These are phyloP conservation scores for Protonemura montana DNA, from an alignment of 2,888 invertebrate species.

Conservation along the genomic window DNA sequence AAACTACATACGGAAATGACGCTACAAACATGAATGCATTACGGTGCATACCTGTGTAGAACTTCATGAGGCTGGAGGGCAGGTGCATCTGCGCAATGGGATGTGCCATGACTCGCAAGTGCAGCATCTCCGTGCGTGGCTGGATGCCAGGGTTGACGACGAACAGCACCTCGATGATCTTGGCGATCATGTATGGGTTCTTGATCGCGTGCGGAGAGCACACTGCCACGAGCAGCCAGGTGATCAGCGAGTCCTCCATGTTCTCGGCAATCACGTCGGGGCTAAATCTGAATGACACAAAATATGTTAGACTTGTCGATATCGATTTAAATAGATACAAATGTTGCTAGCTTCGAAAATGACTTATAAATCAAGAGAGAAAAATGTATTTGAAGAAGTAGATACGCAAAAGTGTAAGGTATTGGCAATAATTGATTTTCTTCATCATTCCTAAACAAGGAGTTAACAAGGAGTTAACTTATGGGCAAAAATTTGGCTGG, in stretches of 20 bases:
- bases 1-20: conserved; percentile 38
- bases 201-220: conserved; percentile 90
- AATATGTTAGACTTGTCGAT: too few species aligned
- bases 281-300: conserved; percentile 68
- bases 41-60: conserved; percentile 76
- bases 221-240: conserved; percentile 88
- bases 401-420: too few species aligned
- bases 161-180: conserved; percentile 86
- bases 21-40: too few species aligned
- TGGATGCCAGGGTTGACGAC: conserved; percentile 63
- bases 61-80: conserved; percentile 93
- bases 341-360: too few species aligned
- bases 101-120: conserved; percentile 85
- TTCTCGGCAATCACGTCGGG: conserved; percentile 77
- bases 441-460: too few species aligned
- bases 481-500: too few species aligned
- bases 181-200: conserved; percentile 97
- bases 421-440: too few species aligned
- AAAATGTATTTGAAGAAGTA: too few species aligned
- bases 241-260: conserved; percentile 83
- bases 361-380: too few species aligned
- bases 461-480: too few species aligned
- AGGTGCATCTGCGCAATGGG: conserved; percentile 82
- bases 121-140: conserved; percentile 62
- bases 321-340: too few species aligned